A percentile compares a stretch with the other conserved stretches of the same genome.
phyloP scores from a whole-genome alignment of 2,888 invertebrate genomes.

The Hemicrepidius hirtus region DNA sequence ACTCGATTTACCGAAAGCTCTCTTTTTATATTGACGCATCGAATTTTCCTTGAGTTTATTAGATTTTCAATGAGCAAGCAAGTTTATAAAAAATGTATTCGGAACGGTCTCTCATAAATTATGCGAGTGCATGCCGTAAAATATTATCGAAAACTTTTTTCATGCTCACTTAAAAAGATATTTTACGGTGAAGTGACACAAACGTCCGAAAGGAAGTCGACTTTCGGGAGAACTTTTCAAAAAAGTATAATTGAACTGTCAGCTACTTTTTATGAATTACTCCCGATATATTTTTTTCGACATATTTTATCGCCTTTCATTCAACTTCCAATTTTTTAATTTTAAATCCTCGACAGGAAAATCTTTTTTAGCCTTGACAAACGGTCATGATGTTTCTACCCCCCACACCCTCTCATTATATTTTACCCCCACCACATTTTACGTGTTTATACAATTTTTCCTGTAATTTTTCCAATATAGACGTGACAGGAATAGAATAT shows the following conservation, averaged over 20 bases:
- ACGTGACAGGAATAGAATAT: too few species aligned
- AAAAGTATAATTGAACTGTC: slow-evolving; percentile 37
- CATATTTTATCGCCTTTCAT: slow-evolving; percentile 1
- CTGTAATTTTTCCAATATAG: too few species aligned
- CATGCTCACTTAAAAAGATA: slow-evolving; percentile 23
- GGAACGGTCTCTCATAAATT: slow-evolving; percentile 28
- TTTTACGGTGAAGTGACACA: slow-evolving; percentile 31
- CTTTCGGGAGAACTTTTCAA: slow-evolving; percentile 31
- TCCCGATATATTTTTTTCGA: slow-evolving; percentile 1
- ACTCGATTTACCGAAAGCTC: slow-evolving; percentile 26
- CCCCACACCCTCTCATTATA: too few species aligned
- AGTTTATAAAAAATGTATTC: slow-evolving; percentile 30
- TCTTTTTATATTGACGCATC: slow-evolving; percentile 27
- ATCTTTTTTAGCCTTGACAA: too few species aligned
- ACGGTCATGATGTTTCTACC: too few species aligned
- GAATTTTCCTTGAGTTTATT: slow-evolving; percentile 27
- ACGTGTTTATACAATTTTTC: too few species aligned
- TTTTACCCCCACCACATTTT: too few species aligned
- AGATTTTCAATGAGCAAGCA: slow-evolving; percentile 30
- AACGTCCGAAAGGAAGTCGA: slow-evolving; percentile 18
- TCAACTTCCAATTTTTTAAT: not conserved
- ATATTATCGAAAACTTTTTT: slow-evolving; percentile 32
- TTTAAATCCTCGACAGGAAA: not conserved
- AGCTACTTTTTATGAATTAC: slow-evolving; percentile 25
- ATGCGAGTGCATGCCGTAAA: slow-evolving; percentile 26